These are phyloP conservation scores for Probosciger aterrimus DNA, from an alignment of 2,113 vertebrate genomes.

Conservation along the genomic window DNA sequence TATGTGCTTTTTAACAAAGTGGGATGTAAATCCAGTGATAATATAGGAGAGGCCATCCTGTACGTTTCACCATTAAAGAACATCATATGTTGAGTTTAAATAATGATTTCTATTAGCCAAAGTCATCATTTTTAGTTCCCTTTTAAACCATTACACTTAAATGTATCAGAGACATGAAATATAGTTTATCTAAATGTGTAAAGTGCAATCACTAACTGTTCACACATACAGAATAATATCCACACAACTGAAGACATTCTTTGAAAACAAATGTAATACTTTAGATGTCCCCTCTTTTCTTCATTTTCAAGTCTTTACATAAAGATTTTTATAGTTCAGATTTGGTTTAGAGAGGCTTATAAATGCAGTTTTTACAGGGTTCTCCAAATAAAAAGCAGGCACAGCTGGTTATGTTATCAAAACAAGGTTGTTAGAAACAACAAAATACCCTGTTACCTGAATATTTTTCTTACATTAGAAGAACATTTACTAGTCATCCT, in stretches of 20 bases:
- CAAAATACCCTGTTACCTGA: slow-evolving; percentile 75
- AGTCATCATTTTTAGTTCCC: slow-evolving; percentile 24
- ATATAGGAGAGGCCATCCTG: background rate
- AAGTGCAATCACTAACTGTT: slow-evolving; percentile 44
- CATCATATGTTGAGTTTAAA: background rate
- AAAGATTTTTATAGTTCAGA: slow-evolving; percentile 15
- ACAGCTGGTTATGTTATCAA: slow-evolving; percentile 70
- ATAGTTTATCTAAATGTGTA: slow-evolving; percentile 37
- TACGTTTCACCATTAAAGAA: background rate
- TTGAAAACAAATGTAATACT: slow-evolving; percentile 26
- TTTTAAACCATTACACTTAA: slow-evolving; percentile 28
- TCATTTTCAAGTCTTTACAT: slow-evolving; percentile 31
- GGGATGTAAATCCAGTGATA: background rate
- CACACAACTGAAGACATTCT: slow-evolving; percentile 36
- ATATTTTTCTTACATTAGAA: slow-evolving; percentile 46
- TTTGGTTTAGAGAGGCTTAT: slow-evolving; percentile 58
- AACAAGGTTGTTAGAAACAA: slow-evolving; percentile 59
- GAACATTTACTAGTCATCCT: slow-evolving; percentile 45
- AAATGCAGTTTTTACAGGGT: slow-evolving; percentile 48
- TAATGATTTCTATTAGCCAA: background rate
- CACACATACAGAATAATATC: slow-evolving; percentile 19
- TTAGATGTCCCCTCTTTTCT: background rate
- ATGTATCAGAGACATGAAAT: slow-evolving; percentile 38
- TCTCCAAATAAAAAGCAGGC: slow-evolving; percentile 73
- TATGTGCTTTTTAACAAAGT: background rate